A percentile compares a stretch with the other conserved stretches of the same genome.
Evolutionary conservation across 2,113 vertebrate species (phyloP).

Genomic region (Pedionomus torquatus): DNA sequence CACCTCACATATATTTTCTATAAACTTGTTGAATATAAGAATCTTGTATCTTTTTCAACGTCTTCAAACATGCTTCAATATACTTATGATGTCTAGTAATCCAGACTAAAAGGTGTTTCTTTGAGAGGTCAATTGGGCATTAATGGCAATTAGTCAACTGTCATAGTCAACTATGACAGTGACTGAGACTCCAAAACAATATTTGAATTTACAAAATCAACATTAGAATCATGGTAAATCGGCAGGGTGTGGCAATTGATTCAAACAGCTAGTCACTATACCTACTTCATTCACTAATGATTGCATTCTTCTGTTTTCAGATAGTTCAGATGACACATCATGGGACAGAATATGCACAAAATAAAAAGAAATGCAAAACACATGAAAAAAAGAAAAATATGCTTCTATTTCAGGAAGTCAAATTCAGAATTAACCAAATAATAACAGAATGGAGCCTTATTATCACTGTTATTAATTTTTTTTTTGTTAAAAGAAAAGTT

Average conservation of each 20-base stretch:
- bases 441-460: not conserved
- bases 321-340: not conserved
- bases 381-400: not conserved
- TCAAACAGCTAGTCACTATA: not conserved
- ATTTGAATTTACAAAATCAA: slow-evolving; percentile 16
- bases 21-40: not conserved
- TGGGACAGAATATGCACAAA: not conserved
- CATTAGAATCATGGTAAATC: not conserved
- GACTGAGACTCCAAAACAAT: not conserved
- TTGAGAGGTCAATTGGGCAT: not conserved
- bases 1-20: not conserved
- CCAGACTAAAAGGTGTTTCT: not conserved
- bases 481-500: not conserved
- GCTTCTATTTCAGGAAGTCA: not conserved
- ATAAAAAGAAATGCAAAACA: not conserved
- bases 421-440: not conserved
- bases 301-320: not conserved
- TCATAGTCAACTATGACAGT: not conserved
- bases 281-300: not conserved
- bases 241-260: not conserved
- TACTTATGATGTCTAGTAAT: not conserved
- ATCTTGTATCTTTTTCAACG: not conserved
- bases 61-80: not conserved
- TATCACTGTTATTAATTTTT: not conserved
- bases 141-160: not conserved